Conservation (phyloP, 2,888 invertebrate genomes). For the Andrena chrysosceles region DNA sequence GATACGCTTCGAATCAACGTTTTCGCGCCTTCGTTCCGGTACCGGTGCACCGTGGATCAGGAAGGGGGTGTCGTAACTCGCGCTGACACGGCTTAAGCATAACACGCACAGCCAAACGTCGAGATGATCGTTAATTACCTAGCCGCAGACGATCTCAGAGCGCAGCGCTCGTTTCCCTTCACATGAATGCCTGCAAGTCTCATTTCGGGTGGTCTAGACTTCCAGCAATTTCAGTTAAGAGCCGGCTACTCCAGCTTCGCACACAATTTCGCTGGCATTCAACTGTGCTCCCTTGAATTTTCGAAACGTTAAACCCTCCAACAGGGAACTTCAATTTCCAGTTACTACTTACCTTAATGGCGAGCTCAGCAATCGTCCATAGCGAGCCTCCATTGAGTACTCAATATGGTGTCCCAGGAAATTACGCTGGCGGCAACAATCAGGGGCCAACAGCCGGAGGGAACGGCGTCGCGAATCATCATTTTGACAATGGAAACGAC, state of each 20-base stretch:
- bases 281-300: too few species aligned
- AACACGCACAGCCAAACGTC: too few species aligned
- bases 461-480: slow-evolving; percentile 68
- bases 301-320: too few species aligned
- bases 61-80: background rate
- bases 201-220: too few species aligned
- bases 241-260: too few species aligned
- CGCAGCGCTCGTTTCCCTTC: too few species aligned
- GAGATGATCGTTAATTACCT: too few species aligned
- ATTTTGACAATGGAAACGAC: slow-evolving; percentile 77
- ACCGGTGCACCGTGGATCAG: background rate
- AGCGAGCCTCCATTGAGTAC: slow-evolving; percentile 79
- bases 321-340: slow-evolving; percentile 21
- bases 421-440: slow-evolving; percentile 73
- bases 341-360: slow-evolving; percentile 68
- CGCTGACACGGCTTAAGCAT: background rate
- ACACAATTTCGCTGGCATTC: too few species aligned
- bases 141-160: too few species aligned
- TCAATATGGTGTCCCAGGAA: slow-evolving; percentile 82
- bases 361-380: slow-evolving; percentile 73
- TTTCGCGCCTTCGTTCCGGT: background rate
- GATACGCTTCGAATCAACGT: slow-evolving; percentile 37
- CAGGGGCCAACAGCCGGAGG: slow-evolving; percentile 33
- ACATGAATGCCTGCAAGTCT: too few species aligned
- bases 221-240: too few species aligned